These are phyloP conservation scores for Nylanderia fulva DNA, from an alignment of 1,140 invertebrate species.

Conservation along the genomic window DNA sequence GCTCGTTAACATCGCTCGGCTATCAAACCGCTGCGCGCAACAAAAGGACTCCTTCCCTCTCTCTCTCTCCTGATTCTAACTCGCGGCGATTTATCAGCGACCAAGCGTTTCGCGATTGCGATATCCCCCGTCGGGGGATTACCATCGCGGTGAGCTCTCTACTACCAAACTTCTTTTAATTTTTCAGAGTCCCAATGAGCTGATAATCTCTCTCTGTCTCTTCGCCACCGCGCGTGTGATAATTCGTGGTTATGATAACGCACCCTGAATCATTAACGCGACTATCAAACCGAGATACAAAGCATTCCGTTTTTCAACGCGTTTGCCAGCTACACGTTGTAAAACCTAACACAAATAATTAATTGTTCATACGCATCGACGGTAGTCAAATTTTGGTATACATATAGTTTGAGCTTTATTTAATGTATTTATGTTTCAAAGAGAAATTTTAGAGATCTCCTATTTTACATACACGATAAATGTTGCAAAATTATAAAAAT, in stretches of 20 bases:
- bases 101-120: constrained; percentile 31
- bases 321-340: constrained; percentile 3
- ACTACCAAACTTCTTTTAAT: constrained; percentile 12
- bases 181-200: constrained; percentile 40
- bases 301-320: constrained; percentile 19
- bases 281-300: constrained; percentile 31
- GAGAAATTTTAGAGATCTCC: neutral
- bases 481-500: neutral
- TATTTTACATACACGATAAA: neutral
- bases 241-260: constrained; percentile 54
- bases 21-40: constrained; percentile 51
- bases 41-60: constrained; percentile 6
- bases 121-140: constrained; percentile 44
- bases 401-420: too few relatives aligned
- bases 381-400: neutral
- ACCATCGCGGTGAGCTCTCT: constrained; percentile 9
- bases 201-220: constrained; percentile 50
- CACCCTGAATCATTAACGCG: constrained; percentile 36
- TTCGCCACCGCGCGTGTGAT: constrained; percentile 24
- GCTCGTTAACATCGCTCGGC: constrained; percentile 67
- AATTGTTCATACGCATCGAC: neutral
- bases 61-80: neutral
- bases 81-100: constrained; percentile 22
- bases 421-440: neutral
- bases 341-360: constrained; percentile 13